These are phyloP conservation scores for Lepidonotus clava DNA, from an alignment of 2,888 invertebrate species.

Conservation along the genomic window DNA sequence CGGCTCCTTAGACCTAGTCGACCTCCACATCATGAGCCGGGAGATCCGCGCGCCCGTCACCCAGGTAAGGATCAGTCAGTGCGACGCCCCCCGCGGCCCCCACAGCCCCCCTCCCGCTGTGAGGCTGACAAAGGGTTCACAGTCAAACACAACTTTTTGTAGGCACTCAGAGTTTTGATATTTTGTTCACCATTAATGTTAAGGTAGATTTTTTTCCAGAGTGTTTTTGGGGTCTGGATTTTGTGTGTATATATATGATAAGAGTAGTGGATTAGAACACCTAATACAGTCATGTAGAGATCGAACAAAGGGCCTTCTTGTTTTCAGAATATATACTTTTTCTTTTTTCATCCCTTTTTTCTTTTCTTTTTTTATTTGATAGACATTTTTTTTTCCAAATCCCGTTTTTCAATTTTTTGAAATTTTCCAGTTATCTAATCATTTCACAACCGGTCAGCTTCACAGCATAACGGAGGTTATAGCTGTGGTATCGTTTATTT, in stretches of 20 bases:
- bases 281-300: no score
- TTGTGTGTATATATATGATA: neutral
- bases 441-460: neutral
- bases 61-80: conserved; percentile 65
- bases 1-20: conserved; percentile 62
- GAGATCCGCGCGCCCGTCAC: conserved; percentile 59
- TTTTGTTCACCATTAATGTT: neutral
- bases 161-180: neutral
- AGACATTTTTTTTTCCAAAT: no score
- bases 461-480: neutral
- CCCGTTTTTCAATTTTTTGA: no score
- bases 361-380: no score
- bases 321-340: no score
- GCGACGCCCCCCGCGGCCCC: conserved; percentile 57
- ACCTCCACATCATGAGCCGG: conserved; percentile 72
- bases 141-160: neutral
- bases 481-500: conserved; percentile 14
- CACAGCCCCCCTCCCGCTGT: neutral
- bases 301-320: no score
- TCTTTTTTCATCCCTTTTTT: no score
- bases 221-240: neutral
- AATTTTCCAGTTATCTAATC: no score
- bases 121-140: no score
- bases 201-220: neutral
- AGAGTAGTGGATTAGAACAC: no score